Base-by-base conservation (phyloP, 2,888 invertebrate species). In the Pediacus dermestoides region DNA sequence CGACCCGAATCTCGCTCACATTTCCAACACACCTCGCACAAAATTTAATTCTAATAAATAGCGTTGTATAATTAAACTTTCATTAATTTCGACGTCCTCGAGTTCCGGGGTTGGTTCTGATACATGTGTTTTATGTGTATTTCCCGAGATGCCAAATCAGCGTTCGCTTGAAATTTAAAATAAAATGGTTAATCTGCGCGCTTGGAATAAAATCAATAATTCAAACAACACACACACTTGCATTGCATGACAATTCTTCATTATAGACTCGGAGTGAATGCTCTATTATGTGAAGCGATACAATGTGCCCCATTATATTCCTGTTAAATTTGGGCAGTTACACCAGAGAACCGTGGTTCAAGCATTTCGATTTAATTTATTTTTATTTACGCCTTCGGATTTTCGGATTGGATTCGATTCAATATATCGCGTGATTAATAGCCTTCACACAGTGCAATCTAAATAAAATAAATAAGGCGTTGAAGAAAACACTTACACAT, bases 401-500 rank as follows among this genome's bases (percentile, higher is more conserved):
- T 9, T 42, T 30, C 23, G 32, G 41, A 48, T 41, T 39, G 34
- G 30, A 32, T 14, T 33, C 34, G 34, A 34, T 41, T 46, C 44
- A 39, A 47, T 52, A 36, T 39, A 37, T n/a, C 34, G 16, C 12
- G 36, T 48, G 48, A 50, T 46, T 51, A 51, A 51, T 46, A 43
- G 32, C n/a, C 10, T 9, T 11, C 4, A 26, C n/a, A 26, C n/a
- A 9, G 14, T 13, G 14, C 15, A 34, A 31, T 35, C 25, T 38
- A 23, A 30, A 16, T 16, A 34, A 34, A 42, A 37, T 37, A 37
- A 42, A 41, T 34, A 27, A 6, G 7, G 27, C 6, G 4, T 26
- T 26, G 12, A 30, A 15, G 33, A 42, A 41, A 48, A 56, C 64
- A 82, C 82, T 81, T 76, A 82, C 82, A 66, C 82, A 83, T 66